Evolutionary conservation across 2,113 vertebrate genomes (phyloP).

Genomic region (Proteles cristata): DNA sequence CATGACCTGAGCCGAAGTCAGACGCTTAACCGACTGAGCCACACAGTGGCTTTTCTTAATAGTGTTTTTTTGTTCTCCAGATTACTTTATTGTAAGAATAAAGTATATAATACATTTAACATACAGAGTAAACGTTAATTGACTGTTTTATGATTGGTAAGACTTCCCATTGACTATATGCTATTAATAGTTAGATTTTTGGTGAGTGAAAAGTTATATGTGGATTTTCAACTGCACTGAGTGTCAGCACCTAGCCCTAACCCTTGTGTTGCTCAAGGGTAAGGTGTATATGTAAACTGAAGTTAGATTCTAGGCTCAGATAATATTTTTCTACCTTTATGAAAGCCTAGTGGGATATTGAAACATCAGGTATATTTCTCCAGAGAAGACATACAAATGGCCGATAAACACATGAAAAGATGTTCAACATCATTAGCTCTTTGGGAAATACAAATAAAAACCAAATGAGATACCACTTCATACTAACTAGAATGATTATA

Average conservation of each 20-base stretch:
- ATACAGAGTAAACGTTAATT: not conserved
- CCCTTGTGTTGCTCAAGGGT: not conserved
- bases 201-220: not conserved
- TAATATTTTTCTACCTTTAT: constrained; percentile 14
- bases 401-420: not conserved
- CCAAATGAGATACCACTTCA: not conserved
- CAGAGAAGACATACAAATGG: not conserved
- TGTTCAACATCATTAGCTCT: not conserved
- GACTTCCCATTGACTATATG: too few species aligned
- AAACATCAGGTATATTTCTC: not conserved
- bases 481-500: not conserved
- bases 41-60: not conserved
- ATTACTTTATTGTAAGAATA: not conserved
- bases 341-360: not conserved
- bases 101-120: not conserved
- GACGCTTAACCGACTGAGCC: too few species aligned
- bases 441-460: not conserved
- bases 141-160: not conserved
- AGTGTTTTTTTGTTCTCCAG: not conserved
- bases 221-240: not conserved
- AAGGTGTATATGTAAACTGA: not conserved
- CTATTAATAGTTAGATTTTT: too few species aligned
- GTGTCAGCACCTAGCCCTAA: not conserved
- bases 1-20: too few species aligned
- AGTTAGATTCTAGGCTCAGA: constrained; percentile 20